phyloP scores from a whole-genome alignment of 2,797 vertebrate genomes.

The Pelochelys cantorii region DNA sequence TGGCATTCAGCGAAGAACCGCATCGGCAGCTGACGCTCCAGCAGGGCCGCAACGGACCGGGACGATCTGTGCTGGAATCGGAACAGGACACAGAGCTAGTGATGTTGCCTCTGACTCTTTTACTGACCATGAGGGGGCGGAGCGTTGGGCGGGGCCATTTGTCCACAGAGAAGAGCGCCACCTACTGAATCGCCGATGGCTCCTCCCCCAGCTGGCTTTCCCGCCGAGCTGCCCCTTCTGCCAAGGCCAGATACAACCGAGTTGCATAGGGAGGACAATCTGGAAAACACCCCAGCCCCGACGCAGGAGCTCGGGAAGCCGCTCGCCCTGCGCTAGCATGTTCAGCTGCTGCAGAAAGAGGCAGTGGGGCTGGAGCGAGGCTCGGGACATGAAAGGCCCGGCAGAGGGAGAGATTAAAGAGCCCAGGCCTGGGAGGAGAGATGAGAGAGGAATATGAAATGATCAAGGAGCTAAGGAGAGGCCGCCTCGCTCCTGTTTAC shows the following conservation, averaged over 20 bases:
- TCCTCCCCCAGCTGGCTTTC: neutral
- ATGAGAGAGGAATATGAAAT: slow-evolving; percentile 37
- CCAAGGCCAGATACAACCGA: neutral
- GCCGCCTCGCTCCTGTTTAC: neutral
- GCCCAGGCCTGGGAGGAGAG: neutral
- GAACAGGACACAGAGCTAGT: neutral
- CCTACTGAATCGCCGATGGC: neutral
- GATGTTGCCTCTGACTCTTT: neutral
- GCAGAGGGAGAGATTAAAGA: slow-evolving; percentile 22
- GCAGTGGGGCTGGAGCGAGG: neutral
- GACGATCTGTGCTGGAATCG: neutral
- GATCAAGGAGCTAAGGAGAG: neutral
- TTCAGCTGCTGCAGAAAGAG: neutral
- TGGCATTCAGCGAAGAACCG: neutral
- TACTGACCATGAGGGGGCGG: neutral
- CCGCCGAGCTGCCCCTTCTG: neutral
- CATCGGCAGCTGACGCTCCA: neutral
- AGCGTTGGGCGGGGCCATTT: neutral
- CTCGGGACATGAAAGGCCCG: neutral
- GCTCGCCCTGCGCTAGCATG: neutral
- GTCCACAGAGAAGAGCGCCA: slow-evolving; percentile 8
- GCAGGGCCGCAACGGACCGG: neutral
- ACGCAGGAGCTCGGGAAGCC: neutral
- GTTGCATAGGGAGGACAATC: neutral
- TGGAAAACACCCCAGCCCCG: neutral